phyloP scores from a whole-genome alignment of 2,113 vertebrate species.

The Anser brachyrhynchus region DNA sequence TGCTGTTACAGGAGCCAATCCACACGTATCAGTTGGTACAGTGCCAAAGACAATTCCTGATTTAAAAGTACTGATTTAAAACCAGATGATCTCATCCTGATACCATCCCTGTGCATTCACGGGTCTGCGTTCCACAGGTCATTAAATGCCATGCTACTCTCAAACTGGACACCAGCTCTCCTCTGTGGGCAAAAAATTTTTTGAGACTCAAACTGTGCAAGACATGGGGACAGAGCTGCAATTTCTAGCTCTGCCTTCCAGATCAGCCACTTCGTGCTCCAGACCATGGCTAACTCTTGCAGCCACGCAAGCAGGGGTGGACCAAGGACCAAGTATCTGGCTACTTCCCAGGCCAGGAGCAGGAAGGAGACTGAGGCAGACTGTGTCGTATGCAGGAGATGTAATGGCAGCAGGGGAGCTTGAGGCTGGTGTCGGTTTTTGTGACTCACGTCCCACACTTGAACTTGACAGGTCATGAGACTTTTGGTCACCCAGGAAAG shows the following conservation, averaged over 20 bases:
- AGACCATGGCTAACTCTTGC: background rate
- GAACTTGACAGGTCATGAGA: background rate
- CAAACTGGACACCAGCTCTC: background rate
- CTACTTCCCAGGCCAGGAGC: background rate
- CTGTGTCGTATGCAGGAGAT: background rate
- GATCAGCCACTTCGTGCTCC: background rate
- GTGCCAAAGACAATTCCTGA: background rate
- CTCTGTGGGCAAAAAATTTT: background rate
- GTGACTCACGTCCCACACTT: background rate
- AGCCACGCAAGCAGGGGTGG: background rate
- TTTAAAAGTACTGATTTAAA: background rate
- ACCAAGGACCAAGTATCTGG: background rate
- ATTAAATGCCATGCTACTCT: background rate
- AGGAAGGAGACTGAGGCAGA: background rate
- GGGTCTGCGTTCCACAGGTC: background rate
- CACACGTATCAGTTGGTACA: background rate
- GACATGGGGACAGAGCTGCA: fast-evolving
- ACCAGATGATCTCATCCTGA: background rate
- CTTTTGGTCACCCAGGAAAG: background rate
- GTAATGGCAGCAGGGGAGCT: background rate
- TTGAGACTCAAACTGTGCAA: background rate
- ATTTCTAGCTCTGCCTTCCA: background rate
- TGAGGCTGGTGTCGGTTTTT: background rate
- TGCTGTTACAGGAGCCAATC: background rate
- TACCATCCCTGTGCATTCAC: background rate